Conservation (phyloP, 2,797 vertebrate genomes). For the Oryzias dopingdopingensis region DNA sequence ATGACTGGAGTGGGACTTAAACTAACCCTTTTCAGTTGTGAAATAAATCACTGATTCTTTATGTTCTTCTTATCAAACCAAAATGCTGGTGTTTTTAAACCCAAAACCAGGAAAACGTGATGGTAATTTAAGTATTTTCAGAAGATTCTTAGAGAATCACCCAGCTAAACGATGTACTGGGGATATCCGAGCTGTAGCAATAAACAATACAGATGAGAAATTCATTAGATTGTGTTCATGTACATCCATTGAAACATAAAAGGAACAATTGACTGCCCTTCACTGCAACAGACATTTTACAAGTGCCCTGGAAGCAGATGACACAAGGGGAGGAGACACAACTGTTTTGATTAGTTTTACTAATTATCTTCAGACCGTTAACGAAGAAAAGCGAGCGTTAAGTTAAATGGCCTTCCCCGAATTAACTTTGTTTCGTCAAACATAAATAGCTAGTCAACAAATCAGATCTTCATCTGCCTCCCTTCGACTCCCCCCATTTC, state of each 20-base stretch:
- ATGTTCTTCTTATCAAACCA: background rate
- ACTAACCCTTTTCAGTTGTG: conserved; percentile 1
- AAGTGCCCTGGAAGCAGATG: conserved; percentile 48
- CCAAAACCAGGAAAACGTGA: conserved; percentile 7
- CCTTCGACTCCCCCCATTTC: conserved; percentile 18
- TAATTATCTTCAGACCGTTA: conserved; percentile 72
- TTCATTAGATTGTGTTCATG: conserved; percentile 37
- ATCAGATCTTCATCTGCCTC: conserved; percentile 49
- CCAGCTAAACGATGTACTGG: conserved; percentile 7
- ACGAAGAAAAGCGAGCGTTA: conserved; percentile 65
- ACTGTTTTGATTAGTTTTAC: conserved; percentile 73
- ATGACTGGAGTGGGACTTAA: background rate
- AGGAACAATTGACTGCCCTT: conserved; percentile 51
- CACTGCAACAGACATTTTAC: conserved; percentile 53
- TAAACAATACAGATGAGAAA: conserved; percentile 43
- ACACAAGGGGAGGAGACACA: conserved; percentile 58
- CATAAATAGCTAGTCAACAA: conserved; percentile 57
- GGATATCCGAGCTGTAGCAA: conserved; percentile 11
- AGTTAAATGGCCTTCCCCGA: conserved; percentile 69
- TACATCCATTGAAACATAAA: conserved; percentile 58
- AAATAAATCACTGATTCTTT: conserved; percentile 2
- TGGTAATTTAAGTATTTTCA: conserved; percentile 23
- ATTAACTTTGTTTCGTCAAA: conserved; percentile 61
- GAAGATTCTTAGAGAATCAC: conserved; percentile 19
- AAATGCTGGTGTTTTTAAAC: conserved; percentile 3